Conservation (phyloP, 2,113 vertebrate species). For the Limanda limanda region DNA sequence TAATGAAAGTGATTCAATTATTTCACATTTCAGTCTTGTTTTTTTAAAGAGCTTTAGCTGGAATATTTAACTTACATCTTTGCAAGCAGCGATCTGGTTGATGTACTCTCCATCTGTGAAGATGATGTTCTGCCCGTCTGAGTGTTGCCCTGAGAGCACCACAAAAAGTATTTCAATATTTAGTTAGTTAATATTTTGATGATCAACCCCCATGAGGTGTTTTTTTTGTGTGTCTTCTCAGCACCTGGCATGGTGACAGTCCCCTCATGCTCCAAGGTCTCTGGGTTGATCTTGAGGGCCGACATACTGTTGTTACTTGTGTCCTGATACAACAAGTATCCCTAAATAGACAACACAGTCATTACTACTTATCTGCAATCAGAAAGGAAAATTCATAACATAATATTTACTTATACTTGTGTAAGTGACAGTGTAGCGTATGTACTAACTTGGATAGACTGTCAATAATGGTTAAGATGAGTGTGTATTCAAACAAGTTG, state of each 20-base stretch:
- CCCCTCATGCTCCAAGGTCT: conserved; percentile 96
- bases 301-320: conserved; percentile 93
- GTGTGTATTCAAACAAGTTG: background rate
- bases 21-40: background rate
- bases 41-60: background rate
- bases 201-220: accelerated
- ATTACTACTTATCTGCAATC: background rate
- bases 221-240: conserved; percentile 2
- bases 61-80: conserved; percentile 88
- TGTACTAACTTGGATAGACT: background rate
- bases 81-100: conserved; percentile 98
- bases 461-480: background rate
- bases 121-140: conserved; percentile 96
- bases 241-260: conserved; percentile 94
- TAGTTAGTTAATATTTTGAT: background rate
- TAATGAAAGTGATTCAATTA: background rate
- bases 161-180: conserved; percentile 12
- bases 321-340: conserved; percentile 96
- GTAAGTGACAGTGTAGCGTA: background rate
- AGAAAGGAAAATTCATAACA: background rate
- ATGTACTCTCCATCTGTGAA: conserved; percentile 98
- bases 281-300: conserved; percentile 96
- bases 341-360: conserved; percentile 80
- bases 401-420: background rate
- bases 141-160: conserved; percentile 87